These are phyloP conservation scores for Brachyalestes nurse DNA, from an alignment of 2,797 vertebrate genomes.

Conservation along the genomic window DNA sequence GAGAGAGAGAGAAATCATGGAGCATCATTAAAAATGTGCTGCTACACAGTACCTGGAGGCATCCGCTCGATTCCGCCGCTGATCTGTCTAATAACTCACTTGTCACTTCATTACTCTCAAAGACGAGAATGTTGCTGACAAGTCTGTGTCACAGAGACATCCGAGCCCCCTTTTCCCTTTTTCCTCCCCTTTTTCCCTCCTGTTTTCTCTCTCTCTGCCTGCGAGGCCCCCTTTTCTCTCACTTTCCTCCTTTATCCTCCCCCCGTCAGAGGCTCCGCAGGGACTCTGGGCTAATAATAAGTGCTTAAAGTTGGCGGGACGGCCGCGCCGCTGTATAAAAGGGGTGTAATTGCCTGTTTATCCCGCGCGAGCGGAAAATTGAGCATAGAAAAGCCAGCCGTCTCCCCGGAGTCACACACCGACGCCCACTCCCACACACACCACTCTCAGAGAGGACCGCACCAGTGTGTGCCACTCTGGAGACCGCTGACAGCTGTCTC, in stretches of 20 bases:
- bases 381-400: conserved; percentile 81
- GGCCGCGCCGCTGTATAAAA: conserved; percentile 90
- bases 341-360: conserved; percentile 97
- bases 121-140: conserved; percentile 89
- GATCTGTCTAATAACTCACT: conserved; percentile 95
- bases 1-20: too few species aligned
- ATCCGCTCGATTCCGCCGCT: conserved; percentile 86
- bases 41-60: conserved; percentile 82
- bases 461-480: conserved; percentile 66
- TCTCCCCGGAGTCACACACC: conserved; percentile 67
- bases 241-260: not conserved
- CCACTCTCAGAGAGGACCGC: conserved; percentile 13
- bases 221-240: not conserved
- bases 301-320: conserved; percentile 90
- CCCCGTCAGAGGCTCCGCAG: conserved; percentile 75
- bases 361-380: conserved; percentile 89
- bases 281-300: conserved; percentile 92
- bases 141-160: conserved; percentile 83
- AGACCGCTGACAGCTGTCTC: conserved; percentile 76
- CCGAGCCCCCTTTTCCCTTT: not conserved
- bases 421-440: conserved; percentile 57
- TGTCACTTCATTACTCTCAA: conserved; percentile 93
- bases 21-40: conserved; percentile 81
- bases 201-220: not conserved
- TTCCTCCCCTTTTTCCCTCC: conserved; percentile 4